phyloP scores from a whole-genome alignment of 1,140 invertebrate species.

The Kradibia gibbosae region DNA sequence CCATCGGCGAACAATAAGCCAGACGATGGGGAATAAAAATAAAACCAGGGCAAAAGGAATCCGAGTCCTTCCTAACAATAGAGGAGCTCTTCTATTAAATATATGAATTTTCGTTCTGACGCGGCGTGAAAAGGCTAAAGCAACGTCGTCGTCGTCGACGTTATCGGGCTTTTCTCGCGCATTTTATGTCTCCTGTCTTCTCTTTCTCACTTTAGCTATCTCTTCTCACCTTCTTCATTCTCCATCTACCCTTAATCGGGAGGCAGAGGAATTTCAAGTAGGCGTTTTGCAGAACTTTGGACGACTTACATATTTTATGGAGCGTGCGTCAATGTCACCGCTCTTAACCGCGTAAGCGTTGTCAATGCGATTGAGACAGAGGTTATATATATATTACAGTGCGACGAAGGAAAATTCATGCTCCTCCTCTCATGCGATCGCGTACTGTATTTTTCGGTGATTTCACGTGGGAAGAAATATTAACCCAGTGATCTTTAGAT shows the following conservation, averaged over 20 bases:
- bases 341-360: not conserved
- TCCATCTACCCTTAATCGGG: conserved; percentile 5
- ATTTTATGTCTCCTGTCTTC: conserved; percentile 10
- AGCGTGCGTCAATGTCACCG: not conserved
- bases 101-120: conserved; percentile 45
- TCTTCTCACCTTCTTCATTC: not conserved
- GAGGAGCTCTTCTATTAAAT: conserved; percentile 36
- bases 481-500: not conserved
- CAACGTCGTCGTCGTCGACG: not conserved
- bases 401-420: conserved; percentile 16
- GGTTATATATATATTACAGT: not conserved
- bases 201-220: not conserved
- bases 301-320: conserved; percentile 50
- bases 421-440: not conserved
- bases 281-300: conserved; percentile 45
- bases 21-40: conserved; percentile 30
- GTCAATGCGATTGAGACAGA: not conserved
- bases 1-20: conserved; percentile 32
- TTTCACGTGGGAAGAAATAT: not conserved
- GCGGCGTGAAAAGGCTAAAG: conserved; percentile 33
- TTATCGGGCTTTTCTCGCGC: conserved; percentile 29
- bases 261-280: conserved; percentile 34
- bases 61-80: conserved; percentile 13
- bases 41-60: conserved; percentile 1
- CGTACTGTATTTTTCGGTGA: conserved; percentile 20